Base-by-base conservation (phyloP, 2,888 invertebrate species). In the Lucinisca nassula region DNA sequence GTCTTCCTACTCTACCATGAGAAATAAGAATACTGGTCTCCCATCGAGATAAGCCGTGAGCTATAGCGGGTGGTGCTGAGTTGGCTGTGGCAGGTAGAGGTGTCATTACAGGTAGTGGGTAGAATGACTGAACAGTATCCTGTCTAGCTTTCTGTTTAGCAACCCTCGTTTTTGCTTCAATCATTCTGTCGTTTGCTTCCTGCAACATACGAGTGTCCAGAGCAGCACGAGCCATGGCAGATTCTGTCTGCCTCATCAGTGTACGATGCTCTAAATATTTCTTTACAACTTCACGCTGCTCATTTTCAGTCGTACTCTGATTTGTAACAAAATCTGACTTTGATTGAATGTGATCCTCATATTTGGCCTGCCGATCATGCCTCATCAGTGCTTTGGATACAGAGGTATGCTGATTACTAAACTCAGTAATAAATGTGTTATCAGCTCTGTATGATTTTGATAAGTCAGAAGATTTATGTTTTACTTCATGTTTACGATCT, bases 321-420 rank as follows among this genome's bases (percentile, higher is more conserved):
- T 87, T 87, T 70, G 90, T 88, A 2, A 94, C 93, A 17, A 86
- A 40, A 30, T 93, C 94, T 0, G 82, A 82, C 58, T 88, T 92
- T 21, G 85, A 77, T 58, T 87, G 90, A 0, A 92, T 72, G 14
- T 73, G 73, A 83, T 95, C 95, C n/a, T 95, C 96, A 35, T 70
- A 81, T 78, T 90, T 91, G 0, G 95, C 92, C 79, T 95, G 95
- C 24, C 95, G 85, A 87, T 96, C 96, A 83, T 96, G 96, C 32
- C 95, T 87, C 90, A 95, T 92, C 30, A 96, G 90, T 27, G 96
- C 96, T 74, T 95, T 95, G 4, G 96, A 95, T 14, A 96, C 95
- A 3, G 96, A 96, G 1, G 95, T 96, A 77, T 96, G 96, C 89
- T 96, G 96, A 72, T 92, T 93, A 84, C 91, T 94, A 85, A 96